These are phyloP conservation scores for Philopotamus ludificatus DNA, from an alignment of 1,140 invertebrate genomes.

Conservation along the genomic window DNA sequence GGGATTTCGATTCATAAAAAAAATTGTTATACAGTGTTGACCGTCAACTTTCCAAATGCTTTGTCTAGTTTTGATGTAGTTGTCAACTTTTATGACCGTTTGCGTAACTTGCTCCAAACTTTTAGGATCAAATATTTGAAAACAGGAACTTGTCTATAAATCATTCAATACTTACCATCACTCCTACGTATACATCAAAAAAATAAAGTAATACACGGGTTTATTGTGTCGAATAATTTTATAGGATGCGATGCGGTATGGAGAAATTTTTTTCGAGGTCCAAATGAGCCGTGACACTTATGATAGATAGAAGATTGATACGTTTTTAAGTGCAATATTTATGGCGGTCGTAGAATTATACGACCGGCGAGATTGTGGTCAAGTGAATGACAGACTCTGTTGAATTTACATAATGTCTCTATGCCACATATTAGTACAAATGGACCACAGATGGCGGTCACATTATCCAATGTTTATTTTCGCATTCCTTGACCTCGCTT, in stretches of 20 bases:
- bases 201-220: too few relatives aligned
- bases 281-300: slow-evolving; percentile 17
- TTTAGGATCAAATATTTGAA: too few relatives aligned
- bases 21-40: too few relatives aligned
- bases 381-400: slow-evolving; percentile 2
- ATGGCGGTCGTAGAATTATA: slow-evolving; percentile 23
- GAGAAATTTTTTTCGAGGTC: background rate
- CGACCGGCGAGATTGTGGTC: slow-evolving; percentile 24
- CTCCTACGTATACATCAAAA: too few relatives aligned
- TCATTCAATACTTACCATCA: too few relatives aligned
- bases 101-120: too few relatives aligned
- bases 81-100: too few relatives aligned
- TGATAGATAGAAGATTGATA: slow-evolving; percentile 25
- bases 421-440: slow-evolving; percentile 6
- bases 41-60: too few relatives aligned
- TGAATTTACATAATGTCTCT: slow-evolving; percentile 30
- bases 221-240: too few relatives aligned
- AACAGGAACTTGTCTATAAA: too few relatives aligned
- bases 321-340: slow-evolving; percentile 23
- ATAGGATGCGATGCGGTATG: background rate
- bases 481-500: background rate
- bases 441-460: background rate
- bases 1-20: too few relatives aligned
- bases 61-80: too few relatives aligned
- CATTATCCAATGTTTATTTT: background rate